Conservation (phyloP, 1,140 invertebrate species). For the Eumeta japonica region DNA sequence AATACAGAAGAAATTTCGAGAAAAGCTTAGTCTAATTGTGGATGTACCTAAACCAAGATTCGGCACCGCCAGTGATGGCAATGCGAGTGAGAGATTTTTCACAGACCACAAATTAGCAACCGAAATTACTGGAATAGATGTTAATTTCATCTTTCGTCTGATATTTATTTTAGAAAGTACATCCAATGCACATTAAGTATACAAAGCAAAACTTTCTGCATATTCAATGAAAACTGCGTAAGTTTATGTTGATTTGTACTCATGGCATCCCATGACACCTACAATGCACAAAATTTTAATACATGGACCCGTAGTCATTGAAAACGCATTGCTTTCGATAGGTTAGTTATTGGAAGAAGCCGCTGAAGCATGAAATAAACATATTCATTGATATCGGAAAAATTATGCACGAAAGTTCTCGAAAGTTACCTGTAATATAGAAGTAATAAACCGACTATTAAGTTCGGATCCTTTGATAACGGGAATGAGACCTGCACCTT, state of each 20-base stretch:
- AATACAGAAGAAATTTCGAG: conserved; percentile 7
- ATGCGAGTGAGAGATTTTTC: conserved; percentile 32
- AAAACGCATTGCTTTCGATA: conserved; percentile 18
- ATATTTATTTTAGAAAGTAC: conserved; percentile 6
- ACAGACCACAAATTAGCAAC: conserved; percentile 13
- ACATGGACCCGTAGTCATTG: conserved; percentile 6
- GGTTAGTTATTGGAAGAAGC: conserved; percentile 32
- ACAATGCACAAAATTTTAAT: conserved; percentile 10
- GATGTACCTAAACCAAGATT: conserved; percentile 28
- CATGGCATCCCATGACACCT: conserved; percentile 7
- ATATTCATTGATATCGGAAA: conserved; percentile 16
- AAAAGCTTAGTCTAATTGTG: conserved; percentile 16
- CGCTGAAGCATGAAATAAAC: conserved; percentile 26
- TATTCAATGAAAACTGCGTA: conserved; percentile 4
- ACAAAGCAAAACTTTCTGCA: conserved; percentile 5
- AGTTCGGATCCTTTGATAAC: conserved; percentile 2
- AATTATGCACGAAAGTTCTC: conserved; percentile 17
- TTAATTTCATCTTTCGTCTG: conserved; percentile 14
- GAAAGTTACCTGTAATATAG: neutral
- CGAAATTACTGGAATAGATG: conserved; percentile 20
- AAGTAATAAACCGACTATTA: conserved; percentile 2
- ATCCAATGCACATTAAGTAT: conserved; percentile 5
- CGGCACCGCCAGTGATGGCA: conserved; percentile 33
- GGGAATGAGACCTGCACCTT: no score
- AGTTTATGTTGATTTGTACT: conserved; percentile 6